A percentile compares a stretch with the other conserved stretches of the same genome.
Conservation (phyloP, 2,113 vertebrate species). For the Agelaius phoeniceus region DNA sequence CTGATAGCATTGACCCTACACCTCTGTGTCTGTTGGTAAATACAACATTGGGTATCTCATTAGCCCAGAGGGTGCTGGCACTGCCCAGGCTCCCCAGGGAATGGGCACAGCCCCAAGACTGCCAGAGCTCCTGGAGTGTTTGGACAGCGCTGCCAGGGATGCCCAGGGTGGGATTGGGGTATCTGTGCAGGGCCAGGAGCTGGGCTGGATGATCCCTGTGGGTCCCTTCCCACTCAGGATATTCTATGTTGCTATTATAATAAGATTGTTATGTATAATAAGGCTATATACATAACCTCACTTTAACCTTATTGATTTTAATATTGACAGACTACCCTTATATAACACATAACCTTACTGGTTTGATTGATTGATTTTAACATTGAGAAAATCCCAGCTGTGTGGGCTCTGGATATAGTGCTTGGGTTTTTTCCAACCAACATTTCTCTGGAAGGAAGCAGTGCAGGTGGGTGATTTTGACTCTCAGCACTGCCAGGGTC, state of each 20-base stretch:
- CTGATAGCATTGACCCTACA: not conserved
- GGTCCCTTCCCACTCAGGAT: not conserved
- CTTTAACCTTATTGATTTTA: not conserved
- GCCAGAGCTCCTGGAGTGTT: not conserved
- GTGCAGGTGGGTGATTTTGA: not conserved
- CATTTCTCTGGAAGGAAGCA: not conserved
- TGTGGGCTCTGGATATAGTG: not conserved
- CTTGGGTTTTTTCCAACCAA: not conserved
- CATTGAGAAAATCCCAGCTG: not conserved
- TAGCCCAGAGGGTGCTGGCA: not conserved
- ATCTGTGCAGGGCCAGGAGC: not conserved
- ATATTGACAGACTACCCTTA: not conserved
- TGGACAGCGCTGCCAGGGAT: rapidly evolving
- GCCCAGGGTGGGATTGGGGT: not conserved
- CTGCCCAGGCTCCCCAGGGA: not conserved
- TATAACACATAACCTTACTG: not conserved
- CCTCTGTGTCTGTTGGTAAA: not conserved
- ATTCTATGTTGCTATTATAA: not conserved
- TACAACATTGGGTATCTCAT: not conserved
- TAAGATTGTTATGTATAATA: not conserved
- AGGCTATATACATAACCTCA: not conserved
- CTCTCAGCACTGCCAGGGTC: not conserved
- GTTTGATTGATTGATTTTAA: not conserved
- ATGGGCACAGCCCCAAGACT: rapidly evolving
- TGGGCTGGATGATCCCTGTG: not conserved